Evolutionary conservation across 2,888 invertebrate species (phyloP), one percentile per base, ranked within the genome.

Genomic region (Drosophila nr. medialis): DNA sequence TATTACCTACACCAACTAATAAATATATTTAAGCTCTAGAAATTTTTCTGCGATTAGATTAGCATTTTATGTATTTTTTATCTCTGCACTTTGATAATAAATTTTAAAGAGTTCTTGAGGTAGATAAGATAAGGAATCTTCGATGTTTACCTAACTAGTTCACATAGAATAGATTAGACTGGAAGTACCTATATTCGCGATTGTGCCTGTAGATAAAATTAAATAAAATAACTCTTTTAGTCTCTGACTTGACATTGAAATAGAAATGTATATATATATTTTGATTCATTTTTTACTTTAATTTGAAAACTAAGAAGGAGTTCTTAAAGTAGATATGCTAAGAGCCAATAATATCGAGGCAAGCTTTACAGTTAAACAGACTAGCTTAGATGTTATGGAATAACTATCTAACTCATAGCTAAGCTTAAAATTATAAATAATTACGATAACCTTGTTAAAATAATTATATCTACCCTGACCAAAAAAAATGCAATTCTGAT

Each of bases 401-500:
- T 24, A 15, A 24, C 21, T 45, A 27, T 36, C 27, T 36, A 18
- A 38, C 27, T 18, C 27, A n/a, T 13, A 29, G 5, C 21, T 15
- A 40, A 38, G 13, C n/a, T 5, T 36, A 27, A 54, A 36, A 36
- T 54, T 27, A 13, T 38, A 15, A 2, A 13, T 15, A 49, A 36
- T 42, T 38, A 5, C 18, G 27, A 15, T 29, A 58, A 38, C 68
- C 40, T 59, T 59, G 48, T 21, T 21, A 21, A 58, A 29, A 24
- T 45, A 24, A 45, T 15, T 15, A 45, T 45, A 45, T 45, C 45
- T 24, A 15, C 21, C 15, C 21, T 45, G 21, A 45, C 21, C 21
- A 45, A 45, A 24, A 45, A 21, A 24, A 45, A 24, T 45, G 8
- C 8, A 45, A 24, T 74, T 72, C 60, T 74, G 45, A 50, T 66